Base-by-base conservation (phyloP, 1,140 invertebrate genomes). In the Diploscapter pachys region DNA sequence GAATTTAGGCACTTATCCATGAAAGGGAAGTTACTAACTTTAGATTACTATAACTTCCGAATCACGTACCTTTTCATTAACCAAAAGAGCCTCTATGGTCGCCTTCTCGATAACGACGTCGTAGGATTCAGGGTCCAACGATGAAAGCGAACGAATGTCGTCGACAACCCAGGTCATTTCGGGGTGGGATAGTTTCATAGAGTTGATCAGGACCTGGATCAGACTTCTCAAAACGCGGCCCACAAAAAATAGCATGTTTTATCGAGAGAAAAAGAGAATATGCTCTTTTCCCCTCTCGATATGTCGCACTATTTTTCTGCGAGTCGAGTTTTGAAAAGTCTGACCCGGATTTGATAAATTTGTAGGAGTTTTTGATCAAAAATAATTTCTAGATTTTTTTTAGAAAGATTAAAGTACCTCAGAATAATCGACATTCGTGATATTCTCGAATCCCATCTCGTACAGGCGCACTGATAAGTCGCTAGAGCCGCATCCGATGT, bases 81-180 rank as follows among this genome's bases (percentile, higher is more conserved):
- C 88, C 52, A 89, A 80, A n/a, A 89, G 77, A 8, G 87, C 86
- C 80, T 89, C 88, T n/a, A 89, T 73, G 50, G 89, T 89, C 4
- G 86, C 88, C 80, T 89, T 89, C 77, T 89, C 88, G 59, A 89
- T 78, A 13, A 89, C 85, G 59, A 88, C 82, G 81, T 89, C 88
- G 84, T 88, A 89, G n/a, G 76, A 75, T 63, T 75, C 77, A 6
- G 81, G 73, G 52, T 55, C 65, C 11, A 68, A 31, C 1, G 63
- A 53, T 3, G 31, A 55, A n/a, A 63, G 62, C 9, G 71, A 76
- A 71, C 9, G 62, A 71, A 77, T 83, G 80, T 82, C 78, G 75
- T 73, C 81, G 77, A 57, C 57, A 54, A 72, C 61, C 78, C 79
- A 80, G 70, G 68, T 59, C 73, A 81, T 76, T 8, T 80, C 68